Evolutionary conservation across 2,888 invertebrate genomes (phyloP).

Genomic region (Lasiommata megera): DNA sequence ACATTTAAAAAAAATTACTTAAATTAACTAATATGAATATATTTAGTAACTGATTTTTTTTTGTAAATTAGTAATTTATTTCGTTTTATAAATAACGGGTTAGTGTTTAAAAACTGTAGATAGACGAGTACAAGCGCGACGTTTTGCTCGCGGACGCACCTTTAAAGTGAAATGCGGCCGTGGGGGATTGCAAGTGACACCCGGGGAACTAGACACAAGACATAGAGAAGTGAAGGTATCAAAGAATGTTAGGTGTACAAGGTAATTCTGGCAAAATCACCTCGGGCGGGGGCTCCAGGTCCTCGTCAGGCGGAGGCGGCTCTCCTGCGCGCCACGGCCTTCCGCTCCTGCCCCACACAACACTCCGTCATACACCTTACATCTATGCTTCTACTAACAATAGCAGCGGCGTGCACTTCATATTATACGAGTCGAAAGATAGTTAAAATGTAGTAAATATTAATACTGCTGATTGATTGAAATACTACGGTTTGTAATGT

Average conservation of each 20-base stretch:
- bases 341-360: conserved; percentile 76
- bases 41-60: no score
- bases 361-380: conserved; percentile 50
- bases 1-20: no score
- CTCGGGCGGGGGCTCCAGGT: conserved; percentile 74
- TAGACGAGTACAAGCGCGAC: no score
- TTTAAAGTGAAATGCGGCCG: conserved; percentile 35
- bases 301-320: conserved; percentile 69
- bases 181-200: conserved; percentile 61
- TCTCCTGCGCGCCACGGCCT: conserved; percentile 69
- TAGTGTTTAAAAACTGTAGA: no score
- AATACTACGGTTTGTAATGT: no score
- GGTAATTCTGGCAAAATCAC: conserved; percentile 82
- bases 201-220: conserved; percentile 62
- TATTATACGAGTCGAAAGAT: no score
- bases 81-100: no score
- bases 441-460: no score
- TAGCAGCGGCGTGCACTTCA: background rate
- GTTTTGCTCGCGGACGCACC: no score
- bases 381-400: conserved; percentile 11
- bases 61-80: no score
- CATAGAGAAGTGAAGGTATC: conserved; percentile 62
- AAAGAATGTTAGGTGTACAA: conserved; percentile 60
- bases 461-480: no score
- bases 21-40: no score